These are phyloP conservation scores for Pollenia labialis DNA, from an alignment of 2,888 invertebrate genomes.

Conservation along the genomic window DNA sequence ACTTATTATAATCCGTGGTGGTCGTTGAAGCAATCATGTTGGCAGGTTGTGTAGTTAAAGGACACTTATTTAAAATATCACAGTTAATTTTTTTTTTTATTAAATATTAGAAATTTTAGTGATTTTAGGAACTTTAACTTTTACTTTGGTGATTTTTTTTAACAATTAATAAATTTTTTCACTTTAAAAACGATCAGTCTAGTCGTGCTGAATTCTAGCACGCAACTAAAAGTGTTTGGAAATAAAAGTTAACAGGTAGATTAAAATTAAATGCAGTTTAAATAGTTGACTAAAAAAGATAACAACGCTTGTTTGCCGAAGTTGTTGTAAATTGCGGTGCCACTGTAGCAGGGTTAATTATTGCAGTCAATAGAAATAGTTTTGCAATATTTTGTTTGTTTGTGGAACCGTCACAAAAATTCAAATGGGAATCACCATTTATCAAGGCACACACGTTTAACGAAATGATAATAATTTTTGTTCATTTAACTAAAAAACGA, in stretches of 20 bases:
- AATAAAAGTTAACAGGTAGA: conserved; percentile 15
- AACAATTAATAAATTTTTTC: neutral
- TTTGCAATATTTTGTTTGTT: neutral
- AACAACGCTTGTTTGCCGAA: conserved; percentile 8
- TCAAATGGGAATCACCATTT: neutral
- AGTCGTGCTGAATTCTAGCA: conserved; percentile 43
- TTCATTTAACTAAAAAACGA: no score
- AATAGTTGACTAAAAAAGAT: conserved; percentile 7
- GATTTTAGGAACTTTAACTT: conserved; percentile 35
- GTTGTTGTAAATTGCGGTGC: neutral
- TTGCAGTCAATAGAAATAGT: neutral
- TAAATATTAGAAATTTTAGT: neutral
- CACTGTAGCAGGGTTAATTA: neutral
- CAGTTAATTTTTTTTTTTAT: conserved; percentile 42
- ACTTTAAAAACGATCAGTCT: conserved; percentile 48
- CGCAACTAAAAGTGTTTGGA: conserved; percentile 51
- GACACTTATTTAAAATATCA: conserved; percentile 46
- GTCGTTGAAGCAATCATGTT: conserved; percentile 78
- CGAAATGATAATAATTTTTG: no score
- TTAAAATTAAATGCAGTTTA: conserved; percentile 11
- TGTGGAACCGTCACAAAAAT: neutral
- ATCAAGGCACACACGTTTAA: neutral
- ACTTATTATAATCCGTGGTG: conserved; percentile 78
- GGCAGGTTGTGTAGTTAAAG: conserved; percentile 5
- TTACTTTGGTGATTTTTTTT: neutral